A percentile compares a stretch with the other conserved stretches of the same genome.
phyloP scores from a whole-genome alignment of 2,888 invertebrate species.

The Temnothorax rugatulus region DNA sequence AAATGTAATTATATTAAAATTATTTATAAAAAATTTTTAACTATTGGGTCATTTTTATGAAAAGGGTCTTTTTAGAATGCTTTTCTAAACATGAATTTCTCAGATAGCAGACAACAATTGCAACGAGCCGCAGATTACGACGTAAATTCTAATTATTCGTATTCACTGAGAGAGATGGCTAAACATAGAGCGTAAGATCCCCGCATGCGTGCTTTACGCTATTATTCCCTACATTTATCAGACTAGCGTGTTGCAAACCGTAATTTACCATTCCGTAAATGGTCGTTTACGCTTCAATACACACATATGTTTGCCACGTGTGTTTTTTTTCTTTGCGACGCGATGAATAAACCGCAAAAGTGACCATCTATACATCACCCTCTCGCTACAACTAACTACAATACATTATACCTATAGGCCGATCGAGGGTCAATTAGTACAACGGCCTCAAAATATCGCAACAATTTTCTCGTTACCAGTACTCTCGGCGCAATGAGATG shows the following conservation, averaged over 20 bases:
- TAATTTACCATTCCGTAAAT: constrained; percentile 49
- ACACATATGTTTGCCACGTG: constrained; percentile 16
- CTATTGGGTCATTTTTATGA: not conserved
- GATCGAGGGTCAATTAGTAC: not conserved
- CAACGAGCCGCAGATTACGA: not conserved
- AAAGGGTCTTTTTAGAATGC: not conserved
- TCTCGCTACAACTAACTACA: not conserved
- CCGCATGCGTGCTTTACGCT: constrained; percentile 27
- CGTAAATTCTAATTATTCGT: constrained; percentile 42
- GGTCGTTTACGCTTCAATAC: constrained; percentile 50
- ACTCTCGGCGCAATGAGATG: not conserved
- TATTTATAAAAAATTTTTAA: not conserved
- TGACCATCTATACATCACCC: not conserved
- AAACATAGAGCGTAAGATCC: constrained; percentile 21
- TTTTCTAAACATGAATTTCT: not conserved
- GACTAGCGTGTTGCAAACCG: constrained; percentile 45
- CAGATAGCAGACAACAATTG: not conserved
- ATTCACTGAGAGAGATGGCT: constrained; percentile 15
- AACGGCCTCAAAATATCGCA: not conserved
- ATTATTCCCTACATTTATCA: constrained; percentile 46
- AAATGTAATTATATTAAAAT: not conserved
- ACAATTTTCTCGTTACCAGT: not conserved
- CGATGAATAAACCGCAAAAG: constrained; percentile 41
- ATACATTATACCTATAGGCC: not conserved
- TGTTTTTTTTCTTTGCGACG: constrained; percentile 8